Conservation (phyloP, 2,888 invertebrate genomes). For the Eucera pruinosa region DNA sequence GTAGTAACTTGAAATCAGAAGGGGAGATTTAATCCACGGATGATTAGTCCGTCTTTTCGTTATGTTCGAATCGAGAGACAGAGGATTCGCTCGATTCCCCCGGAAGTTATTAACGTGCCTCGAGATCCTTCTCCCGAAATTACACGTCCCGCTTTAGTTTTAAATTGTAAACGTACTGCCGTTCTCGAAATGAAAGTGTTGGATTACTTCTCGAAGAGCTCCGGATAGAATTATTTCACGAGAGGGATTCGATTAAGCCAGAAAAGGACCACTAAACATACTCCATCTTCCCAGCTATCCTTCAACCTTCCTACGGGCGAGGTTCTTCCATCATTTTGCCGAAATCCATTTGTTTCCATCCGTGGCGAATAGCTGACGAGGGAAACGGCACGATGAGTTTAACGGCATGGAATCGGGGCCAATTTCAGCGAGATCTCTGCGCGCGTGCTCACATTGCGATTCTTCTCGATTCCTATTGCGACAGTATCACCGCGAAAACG, state of each 20-base stretch:
- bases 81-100: not conserved
- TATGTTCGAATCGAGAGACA: not conserved
- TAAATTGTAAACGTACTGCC: too few relatives aligned
- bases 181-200: too few relatives aligned
- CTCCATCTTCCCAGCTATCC: not conserved
- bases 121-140: not conserved
- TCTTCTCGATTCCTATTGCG: constrained; percentile 54
- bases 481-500: constrained; percentile 19
- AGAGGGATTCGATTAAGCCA: constrained; percentile 23
- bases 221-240: not conserved
- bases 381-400: constrained; percentile 47
- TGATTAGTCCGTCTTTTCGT: not conserved
- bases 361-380: constrained; percentile 14
- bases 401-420: constrained; percentile 56
- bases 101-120: not conserved
- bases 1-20: not conserved
- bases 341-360: constrained; percentile 56
- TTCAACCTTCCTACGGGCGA: not conserved
- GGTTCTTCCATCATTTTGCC: constrained; percentile 32
- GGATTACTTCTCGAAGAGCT: too few relatives aligned
- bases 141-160: too few relatives aligned
- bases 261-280: not conserved
- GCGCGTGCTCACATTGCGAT: constrained; percentile 13
- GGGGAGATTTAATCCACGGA: not conserved
- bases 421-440: constrained; percentile 45